Conservation (phyloP, 2,797 vertebrate species). For the Geotrypetes seraphini region DNA sequence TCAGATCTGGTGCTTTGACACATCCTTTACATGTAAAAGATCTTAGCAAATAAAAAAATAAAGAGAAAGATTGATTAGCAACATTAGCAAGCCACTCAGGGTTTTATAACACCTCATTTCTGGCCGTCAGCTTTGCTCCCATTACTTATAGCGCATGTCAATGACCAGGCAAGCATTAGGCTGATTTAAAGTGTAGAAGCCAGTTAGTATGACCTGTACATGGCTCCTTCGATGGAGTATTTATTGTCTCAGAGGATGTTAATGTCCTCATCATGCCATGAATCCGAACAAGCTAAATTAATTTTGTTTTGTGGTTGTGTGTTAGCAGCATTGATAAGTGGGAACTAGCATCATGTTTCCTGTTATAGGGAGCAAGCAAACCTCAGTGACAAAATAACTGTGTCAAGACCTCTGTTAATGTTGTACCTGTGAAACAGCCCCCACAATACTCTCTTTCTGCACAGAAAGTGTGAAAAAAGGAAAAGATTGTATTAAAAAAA, state of each 20-base stretch:
- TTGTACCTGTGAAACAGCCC: no score
- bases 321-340: conserved; percentile 6
- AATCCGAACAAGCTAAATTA: conserved; percentile 20
- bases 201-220: conserved; percentile 11
- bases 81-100: neutral
- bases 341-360: conserved; percentile 14
- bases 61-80: neutral
- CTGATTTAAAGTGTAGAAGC: conserved; percentile 22
- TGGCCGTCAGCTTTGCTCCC: neutral
- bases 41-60: neutral
- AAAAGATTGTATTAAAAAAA: no score
- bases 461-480: no score
- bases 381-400: no score
- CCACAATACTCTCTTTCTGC: no score
- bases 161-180: conserved; percentile 6
- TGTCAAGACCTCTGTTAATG: no score
- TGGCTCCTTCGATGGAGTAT: conserved; percentile 11
- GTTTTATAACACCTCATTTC: neutral
- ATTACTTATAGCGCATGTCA: neutral
- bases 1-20: neutral
- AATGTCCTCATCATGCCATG: conserved; percentile 7
- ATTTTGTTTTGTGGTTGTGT: conserved; percentile 23
- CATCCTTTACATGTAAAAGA: neutral
- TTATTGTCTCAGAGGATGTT: conserved; percentile 16
- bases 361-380: no score